A percentile compares a stretch with the other conserved stretches of the same genome.
phyloP scores from a whole-genome alignment of 2,888 invertebrate genomes.

The Hypsopygia costalis region DNA sequence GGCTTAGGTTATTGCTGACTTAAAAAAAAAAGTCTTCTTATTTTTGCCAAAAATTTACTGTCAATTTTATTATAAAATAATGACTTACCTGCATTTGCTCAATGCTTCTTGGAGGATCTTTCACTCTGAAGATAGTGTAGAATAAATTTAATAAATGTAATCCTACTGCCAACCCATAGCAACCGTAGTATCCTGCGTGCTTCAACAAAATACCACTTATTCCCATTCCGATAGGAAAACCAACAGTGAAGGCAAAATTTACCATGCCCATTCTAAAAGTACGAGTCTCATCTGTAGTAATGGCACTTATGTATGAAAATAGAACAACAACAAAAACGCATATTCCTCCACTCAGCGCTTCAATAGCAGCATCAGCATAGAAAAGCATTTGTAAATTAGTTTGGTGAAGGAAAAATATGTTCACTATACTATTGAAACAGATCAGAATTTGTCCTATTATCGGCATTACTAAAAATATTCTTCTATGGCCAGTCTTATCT shows the following conservation, averaged over 20 bases:
- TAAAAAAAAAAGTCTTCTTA: too few species aligned
- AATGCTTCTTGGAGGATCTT: conserved; percentile 23
- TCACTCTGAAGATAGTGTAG: conserved; percentile 23
- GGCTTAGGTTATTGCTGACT: too few species aligned
- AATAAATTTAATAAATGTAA: conserved; percentile 25
- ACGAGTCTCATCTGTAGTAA: conserved; percentile 28
- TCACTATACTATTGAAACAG: conserved; percentile 84
- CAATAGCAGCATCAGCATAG: conserved; percentile 28
- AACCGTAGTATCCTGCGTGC: conserved; percentile 27
- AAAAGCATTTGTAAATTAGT: conserved; percentile 57
- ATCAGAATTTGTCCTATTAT: conserved; percentile 86
- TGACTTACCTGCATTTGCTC: conserved; percentile 29
- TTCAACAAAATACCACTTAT: conserved; percentile 31
- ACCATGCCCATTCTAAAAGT: conserved; percentile 34
- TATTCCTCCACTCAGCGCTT: conserved; percentile 28
- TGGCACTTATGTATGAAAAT: conserved; percentile 30
- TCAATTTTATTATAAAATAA: too few species aligned
- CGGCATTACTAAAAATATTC: conserved; percentile 86
- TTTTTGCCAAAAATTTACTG: too few species aligned
- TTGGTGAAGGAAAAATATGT: conserved; percentile 53
- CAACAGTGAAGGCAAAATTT: conserved; percentile 30
- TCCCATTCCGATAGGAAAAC: conserved; percentile 30
- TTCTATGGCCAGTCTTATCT: conserved; percentile 80
- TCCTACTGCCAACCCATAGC: conserved; percentile 23
- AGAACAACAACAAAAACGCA: conserved; percentile 24